phyloP scores from a whole-genome alignment of 2,888 invertebrate genomes.

The Plebejus argus region DNA sequence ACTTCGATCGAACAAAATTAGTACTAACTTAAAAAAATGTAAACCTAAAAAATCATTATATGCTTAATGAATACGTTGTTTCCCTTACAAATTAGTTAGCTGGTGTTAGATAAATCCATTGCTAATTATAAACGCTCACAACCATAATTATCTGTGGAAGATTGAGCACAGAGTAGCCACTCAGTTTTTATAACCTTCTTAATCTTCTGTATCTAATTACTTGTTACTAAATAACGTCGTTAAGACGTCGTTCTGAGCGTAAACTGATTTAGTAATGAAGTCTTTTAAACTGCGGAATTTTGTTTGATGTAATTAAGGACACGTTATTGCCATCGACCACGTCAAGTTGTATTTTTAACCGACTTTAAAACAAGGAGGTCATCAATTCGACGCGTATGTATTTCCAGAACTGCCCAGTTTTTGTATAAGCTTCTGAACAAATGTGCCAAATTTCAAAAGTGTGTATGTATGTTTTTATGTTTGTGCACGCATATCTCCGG shows the following conservation, averaged over 20 bases:
- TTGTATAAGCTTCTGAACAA: too few relatives aligned
- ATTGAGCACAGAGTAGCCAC: conserved; percentile 32
- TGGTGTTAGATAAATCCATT: conserved; percentile 7
- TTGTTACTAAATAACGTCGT: conserved; percentile 30
- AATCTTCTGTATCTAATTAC: conserved; percentile 34
- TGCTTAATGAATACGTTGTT: background rate
- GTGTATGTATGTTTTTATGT: too few relatives aligned
- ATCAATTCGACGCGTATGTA: too few relatives aligned
- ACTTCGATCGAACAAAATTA: background rate
- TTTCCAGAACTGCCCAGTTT: too few relatives aligned
- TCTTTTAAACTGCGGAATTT: background rate
- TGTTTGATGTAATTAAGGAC: too few relatives aligned
- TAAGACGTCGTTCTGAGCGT: background rate
- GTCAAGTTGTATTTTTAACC: too few relatives aligned
- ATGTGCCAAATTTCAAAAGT: too few relatives aligned
- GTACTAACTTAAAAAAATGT: background rate
- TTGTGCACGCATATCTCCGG: too few relatives aligned
- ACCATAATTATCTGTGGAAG: conserved; percentile 30
- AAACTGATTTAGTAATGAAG: background rate
- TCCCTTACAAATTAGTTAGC: background rate
- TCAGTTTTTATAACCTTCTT: conserved; percentile 33
- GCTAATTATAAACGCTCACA: conserved; percentile 25
- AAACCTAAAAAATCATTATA: background rate
- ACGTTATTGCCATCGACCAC: too few relatives aligned
- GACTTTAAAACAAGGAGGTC: too few relatives aligned